A percentile compares a stretch with the other conserved stretches of the same genome.
Conservation (phyloP, 35 echinoderm and acorn worm genomes). For the Ptychodera flava region DNA sequence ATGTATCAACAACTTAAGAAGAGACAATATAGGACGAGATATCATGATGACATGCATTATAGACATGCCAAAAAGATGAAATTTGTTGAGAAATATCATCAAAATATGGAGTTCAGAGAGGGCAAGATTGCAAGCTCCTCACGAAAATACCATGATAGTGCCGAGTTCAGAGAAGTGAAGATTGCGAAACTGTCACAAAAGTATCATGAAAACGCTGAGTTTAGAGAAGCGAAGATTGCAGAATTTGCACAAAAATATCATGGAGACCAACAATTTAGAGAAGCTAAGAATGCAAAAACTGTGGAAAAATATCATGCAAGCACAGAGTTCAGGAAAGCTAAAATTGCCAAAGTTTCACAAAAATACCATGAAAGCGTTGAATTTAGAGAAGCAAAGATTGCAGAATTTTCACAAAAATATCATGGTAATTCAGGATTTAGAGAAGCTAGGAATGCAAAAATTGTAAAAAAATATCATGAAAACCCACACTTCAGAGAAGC, state of each 20-base stretch:
- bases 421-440: constrained; percentile 1
- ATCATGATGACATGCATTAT: neutral
- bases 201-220: too few relatives aligned
- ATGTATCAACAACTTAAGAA: neutral
- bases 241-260: neutral
- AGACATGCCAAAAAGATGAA: neutral
- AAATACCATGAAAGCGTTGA: neutral
- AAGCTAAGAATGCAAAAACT: too few relatives aligned
- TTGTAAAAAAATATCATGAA: constrained; percentile 1
- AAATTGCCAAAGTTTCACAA: neutral
- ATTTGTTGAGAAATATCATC: neutral
- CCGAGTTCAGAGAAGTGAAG: too few relatives aligned
- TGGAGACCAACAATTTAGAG: too few relatives aligned
- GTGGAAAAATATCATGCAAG: too few relatives aligned
- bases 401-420: neutral
- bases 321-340: too few relatives aligned
- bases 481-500: neutral
- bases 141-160: too few relatives aligned
- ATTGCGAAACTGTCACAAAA: too few relatives aligned
- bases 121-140: too few relatives aligned
- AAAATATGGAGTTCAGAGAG: constrained; percentile 4
- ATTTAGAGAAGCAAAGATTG: neutral
- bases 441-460: neutral
- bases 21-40: neutral
- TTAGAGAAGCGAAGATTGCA: too few relatives aligned